Percentiles rank a stretch among this genome's conserved stretches.
These are phyloP conservation scores for Drosophila kurseongensis DNA, from an alignment of 1,140 invertebrate genomes.

Conservation along the genomic window DNA sequence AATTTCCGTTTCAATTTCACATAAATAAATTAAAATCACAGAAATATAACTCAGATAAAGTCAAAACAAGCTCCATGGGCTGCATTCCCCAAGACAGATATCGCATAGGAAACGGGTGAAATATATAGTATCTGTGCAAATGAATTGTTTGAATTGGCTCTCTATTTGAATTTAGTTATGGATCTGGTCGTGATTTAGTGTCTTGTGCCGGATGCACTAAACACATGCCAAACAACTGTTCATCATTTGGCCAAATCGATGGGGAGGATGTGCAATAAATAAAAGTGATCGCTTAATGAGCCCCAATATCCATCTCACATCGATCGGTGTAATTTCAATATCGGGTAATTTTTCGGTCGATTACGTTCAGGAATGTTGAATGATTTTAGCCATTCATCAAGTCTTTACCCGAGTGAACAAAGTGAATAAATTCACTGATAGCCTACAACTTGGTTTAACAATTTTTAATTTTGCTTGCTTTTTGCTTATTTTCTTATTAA, in stretches of 20 bases:
- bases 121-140: constrained; percentile 23
- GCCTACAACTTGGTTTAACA: neutral
- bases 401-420: constrained; percentile 4
- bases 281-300: constrained; percentile 67
- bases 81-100: constrained; percentile 54
- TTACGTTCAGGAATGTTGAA: constrained; percentile 19
- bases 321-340: constrained; percentile 16
- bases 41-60: constrained; percentile 52
- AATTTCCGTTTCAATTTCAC: constrained; percentile 84
- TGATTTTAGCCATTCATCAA: constrained; percentile 18
- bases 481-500: constrained; percentile 9
- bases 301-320: constrained; percentile 28
- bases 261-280: constrained; percentile 63
- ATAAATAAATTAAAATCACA: constrained; percentile 79
- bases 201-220: constrained; percentile 72
- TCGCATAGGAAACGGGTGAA: constrained; percentile 12
- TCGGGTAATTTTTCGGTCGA: constrained; percentile 20
- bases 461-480: too few relatives aligned
- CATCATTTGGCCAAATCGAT: constrained; percentile 30
- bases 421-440: neutral
- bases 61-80: constrained; percentile 25
- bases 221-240: constrained; percentile 66
- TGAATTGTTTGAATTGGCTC: constrained; percentile 59
- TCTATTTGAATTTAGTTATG: constrained; percentile 47
- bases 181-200: constrained; percentile 48